phyloP scores from a whole-genome alignment of 2,113 vertebrate species.

The Phalacrocorax pelagicus region DNA sequence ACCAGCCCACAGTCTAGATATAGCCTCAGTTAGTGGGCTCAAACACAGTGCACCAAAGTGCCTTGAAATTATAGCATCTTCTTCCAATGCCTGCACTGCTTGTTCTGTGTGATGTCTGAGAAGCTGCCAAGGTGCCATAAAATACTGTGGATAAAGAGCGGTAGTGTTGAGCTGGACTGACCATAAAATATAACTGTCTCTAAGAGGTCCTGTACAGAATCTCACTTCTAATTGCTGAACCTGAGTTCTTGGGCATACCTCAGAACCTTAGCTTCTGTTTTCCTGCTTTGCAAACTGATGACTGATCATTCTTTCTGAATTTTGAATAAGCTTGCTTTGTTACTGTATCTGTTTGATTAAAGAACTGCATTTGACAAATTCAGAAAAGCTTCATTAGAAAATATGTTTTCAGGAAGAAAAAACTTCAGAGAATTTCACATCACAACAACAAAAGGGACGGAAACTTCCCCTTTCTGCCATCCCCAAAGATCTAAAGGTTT shows the following conservation, averaged over 20 bases:
- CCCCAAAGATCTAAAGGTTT: slow-evolving; percentile 9
- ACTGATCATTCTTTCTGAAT: not conserved
- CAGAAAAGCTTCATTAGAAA: not conserved
- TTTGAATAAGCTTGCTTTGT: not conserved
- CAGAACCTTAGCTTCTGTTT: not conserved
- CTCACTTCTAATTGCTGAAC: not conserved
- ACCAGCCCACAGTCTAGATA: too few species aligned
- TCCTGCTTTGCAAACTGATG: not conserved
- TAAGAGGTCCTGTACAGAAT: not conserved
- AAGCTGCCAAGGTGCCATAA: not conserved
- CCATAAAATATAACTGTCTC: not conserved
- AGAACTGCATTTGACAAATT: not conserved
- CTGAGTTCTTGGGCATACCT: not conserved
- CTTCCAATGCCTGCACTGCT: not conserved
- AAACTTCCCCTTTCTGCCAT: not conserved
- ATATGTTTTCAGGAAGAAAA: not conserved
- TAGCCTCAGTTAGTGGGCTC: not conserved
- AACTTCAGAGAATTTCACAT: not conserved
- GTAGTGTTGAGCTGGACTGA: not conserved
- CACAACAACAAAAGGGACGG: not conserved
- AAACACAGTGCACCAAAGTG: not conserved
- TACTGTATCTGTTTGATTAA: not conserved
- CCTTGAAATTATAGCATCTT: not conserved
- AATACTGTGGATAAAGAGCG: not conserved
- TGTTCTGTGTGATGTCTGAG: not conserved